Percentiles rank a stretch among this genome's conserved stretches.
Conservation (phyloP, 2,113 vertebrate species). For the Caranx melampygus region DNA sequence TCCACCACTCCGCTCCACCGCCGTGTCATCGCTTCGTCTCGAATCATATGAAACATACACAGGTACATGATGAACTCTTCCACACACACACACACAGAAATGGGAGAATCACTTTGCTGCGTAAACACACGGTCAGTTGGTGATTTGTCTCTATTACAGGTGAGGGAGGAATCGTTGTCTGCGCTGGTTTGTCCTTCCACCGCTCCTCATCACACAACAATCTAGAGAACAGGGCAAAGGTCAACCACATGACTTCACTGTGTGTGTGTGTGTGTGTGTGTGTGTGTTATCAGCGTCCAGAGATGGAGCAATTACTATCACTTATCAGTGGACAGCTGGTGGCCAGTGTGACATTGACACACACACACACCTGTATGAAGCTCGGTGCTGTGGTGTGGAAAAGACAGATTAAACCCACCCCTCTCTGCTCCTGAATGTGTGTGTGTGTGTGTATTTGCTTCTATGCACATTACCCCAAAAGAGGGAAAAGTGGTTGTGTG, state of each 20-base stretch:
- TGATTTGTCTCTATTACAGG: slow-evolving; percentile 57
- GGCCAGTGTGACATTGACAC: slow-evolving; percentile 39
- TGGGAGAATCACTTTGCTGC: neutral
- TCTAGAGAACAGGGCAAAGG: slow-evolving; percentile 9
- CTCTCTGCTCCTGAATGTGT: neutral
- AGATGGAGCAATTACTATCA: slow-evolving; percentile 53
- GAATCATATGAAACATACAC: neutral
- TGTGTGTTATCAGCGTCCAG: slow-evolving; percentile 5
- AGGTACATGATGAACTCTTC: neutral
- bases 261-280: slow-evolving; percentile 4
- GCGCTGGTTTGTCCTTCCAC: slow-evolving; percentile 38
- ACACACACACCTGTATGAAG: slow-evolving; percentile 31
- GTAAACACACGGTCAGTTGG: slow-evolving; percentile 16
- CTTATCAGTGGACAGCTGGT: slow-evolving; percentile 67
- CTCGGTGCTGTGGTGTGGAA: slow-evolving; percentile 5
- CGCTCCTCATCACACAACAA: slow-evolving; percentile 24
- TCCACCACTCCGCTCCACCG: neutral
- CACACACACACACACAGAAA: neutral
- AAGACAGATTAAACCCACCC: slow-evolving; percentile 2
- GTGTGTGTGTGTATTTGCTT: neutral
- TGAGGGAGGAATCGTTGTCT: slow-evolving; percentile 32
- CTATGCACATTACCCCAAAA: neutral
- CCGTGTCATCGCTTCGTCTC: neutral
- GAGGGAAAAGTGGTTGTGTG: slow-evolving; percentile 24
- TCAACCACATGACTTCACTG: slow-evolving; percentile 5